Percentiles rank a stretch among this genome's conserved stretches.
Conservation (phyloP, 2,797 vertebrate genomes). For the Sebastes steindachneri region DNA sequence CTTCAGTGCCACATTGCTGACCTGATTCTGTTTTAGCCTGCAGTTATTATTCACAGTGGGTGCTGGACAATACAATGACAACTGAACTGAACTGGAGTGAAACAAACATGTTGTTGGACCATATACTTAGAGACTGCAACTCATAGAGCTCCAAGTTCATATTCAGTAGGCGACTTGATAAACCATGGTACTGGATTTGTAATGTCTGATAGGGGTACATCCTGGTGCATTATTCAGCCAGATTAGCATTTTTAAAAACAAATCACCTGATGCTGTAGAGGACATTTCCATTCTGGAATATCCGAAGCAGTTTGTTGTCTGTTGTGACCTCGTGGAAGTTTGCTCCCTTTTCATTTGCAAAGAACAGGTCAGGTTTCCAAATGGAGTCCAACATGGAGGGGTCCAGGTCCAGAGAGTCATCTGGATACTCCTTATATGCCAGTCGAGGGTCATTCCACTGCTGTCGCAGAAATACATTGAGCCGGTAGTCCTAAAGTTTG, state of each 20-base stretch:
- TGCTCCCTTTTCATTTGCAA: slow-evolving; percentile 96
- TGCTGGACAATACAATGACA: slow-evolving; percentile 56
- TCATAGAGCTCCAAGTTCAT: background rate
- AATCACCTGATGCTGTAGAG: slow-evolving; percentile 96
- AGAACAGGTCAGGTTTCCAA: slow-evolving; percentile 97
- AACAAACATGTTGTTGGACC: slow-evolving; percentile 40
- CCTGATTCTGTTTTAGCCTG: slow-evolving; percentile 61
- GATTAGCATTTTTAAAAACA: background rate
- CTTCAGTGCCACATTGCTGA: slow-evolving; percentile 59
- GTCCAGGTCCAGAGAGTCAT: slow-evolving; percentile 93
- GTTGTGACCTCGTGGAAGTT: slow-evolving; percentile 96
- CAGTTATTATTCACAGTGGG: slow-evolving; percentile 52
- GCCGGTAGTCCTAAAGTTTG: slow-evolving; percentile 88
- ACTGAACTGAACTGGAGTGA: slow-evolving; percentile 67
- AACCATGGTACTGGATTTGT: background rate
- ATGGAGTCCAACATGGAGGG: slow-evolving; percentile 97
- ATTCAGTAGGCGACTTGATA: background rate
- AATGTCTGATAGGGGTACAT: background rate
- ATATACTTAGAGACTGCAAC: background rate
- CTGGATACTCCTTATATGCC: slow-evolving; percentile 93
- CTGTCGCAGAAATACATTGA: slow-evolving; percentile 94
- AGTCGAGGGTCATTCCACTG: slow-evolving; percentile 96
- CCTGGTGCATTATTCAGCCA: background rate
- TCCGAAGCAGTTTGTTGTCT: slow-evolving; percentile 94
- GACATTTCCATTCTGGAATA: slow-evolving; percentile 95